Base-by-base conservation (phyloP, 2,797 vertebrate species). In the Buceros bicornis region DNA sequence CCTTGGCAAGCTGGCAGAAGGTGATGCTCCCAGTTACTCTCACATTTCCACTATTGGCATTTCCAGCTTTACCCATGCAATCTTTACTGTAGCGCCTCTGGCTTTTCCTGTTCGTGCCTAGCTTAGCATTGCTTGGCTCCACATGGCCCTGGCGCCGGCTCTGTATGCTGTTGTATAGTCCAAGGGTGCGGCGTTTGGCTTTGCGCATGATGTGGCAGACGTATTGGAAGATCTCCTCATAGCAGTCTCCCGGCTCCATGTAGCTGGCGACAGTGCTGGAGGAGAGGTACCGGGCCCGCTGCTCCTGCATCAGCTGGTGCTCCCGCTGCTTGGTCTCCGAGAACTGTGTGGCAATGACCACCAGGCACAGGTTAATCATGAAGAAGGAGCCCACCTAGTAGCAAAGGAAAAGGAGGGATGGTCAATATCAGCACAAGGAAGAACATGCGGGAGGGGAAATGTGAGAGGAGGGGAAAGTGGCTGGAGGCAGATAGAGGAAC, bases 321-420 rank as follows among this genome's bases (percentile, higher is more conserved):
- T 99, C 99, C 50, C 99, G 97, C 97, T 99, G 99, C 97, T 99
- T 99, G 56, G 99, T 99, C 98, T 99, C 99, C 0, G 99, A 99
- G 98, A 99, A 99, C 98, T 99, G 99, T 5, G 99, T 99, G 89
- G 99, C 99, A 24, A 99, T 99, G 96, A 99, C 99, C 91, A 99
- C 99, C 94, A 99, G 98, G 98, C 99, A 99, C 97, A 99, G 98
- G 98, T 99, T 99, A 98, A 99, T 99, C 99, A 99, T 99, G 98
- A 99, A 99, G 98, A 99, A 99, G 50, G 99, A 99, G 82, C 99
- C 99, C 77, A 99, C 99, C 99, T 99, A 97, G 80, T 72, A 93
- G 81, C 89, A 96, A 97, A 81, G 37, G 84, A 95, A 87, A 66
- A 82, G 31, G n/a, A 71, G 35, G 29, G 14, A 40, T 7, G 2